Conservation (phyloP, 2,888 invertebrate species). For the Melinaea marsaeus region DNA sequence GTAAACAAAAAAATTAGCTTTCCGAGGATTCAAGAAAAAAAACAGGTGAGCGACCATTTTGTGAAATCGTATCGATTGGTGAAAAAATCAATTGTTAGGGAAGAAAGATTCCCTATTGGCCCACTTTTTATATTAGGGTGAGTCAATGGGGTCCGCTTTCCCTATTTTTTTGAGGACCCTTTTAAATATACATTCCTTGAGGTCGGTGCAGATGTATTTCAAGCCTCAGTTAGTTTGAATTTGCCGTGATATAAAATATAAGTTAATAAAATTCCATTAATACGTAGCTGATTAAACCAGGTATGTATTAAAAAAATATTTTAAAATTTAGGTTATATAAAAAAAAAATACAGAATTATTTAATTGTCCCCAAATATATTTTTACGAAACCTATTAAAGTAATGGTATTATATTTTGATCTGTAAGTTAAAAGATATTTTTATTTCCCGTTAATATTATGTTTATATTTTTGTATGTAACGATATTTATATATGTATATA, state of each 20-base stretch:
- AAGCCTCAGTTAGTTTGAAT: slow-evolving; percentile 4
- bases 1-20: background rate
- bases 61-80: slow-evolving; percentile 70
- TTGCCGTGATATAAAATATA: background rate
- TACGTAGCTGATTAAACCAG: too few species aligned
- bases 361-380: too few species aligned
- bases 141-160: slow-evolving; percentile 65
- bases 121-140: slow-evolving; percentile 71
- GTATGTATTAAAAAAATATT: too few species aligned
- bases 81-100: slow-evolving; percentile 69
- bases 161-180: slow-evolving; percentile 60
- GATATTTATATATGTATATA: too few species aligned
- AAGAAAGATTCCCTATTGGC: slow-evolving; percentile 68
- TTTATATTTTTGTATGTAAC: too few species aligned
- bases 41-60: slow-evolving; percentile 58
- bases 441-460: too few species aligned
- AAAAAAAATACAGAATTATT: too few species aligned
- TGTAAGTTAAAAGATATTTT: too few species aligned
- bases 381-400: too few species aligned
- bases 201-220: slow-evolving; percentile 41
- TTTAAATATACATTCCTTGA: slow-evolving; percentile 58
- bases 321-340: too few species aligned
- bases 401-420: too few species aligned
- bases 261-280: background rate
- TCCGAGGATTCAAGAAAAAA: slow-evolving; percentile 22